Conservation (phyloP, 2,888 invertebrate species). For the Branchipolynoe longqiensis region DNA sequence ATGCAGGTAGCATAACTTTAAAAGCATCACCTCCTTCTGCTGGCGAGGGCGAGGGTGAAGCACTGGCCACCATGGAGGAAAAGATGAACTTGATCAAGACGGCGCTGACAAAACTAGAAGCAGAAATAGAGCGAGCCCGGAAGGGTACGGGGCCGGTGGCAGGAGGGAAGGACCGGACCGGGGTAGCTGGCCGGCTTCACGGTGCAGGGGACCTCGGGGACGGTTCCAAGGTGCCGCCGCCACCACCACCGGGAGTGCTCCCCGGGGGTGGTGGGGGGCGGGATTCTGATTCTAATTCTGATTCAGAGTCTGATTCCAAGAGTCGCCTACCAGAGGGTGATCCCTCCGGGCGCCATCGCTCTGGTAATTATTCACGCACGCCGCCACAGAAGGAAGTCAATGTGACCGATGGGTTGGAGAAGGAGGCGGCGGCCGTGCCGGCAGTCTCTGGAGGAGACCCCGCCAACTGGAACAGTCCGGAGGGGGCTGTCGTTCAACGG, state of each 20-base stretch:
- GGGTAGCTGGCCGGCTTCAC: background rate
- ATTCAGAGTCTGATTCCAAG: too few relatives aligned
- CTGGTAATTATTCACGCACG: too few relatives aligned
- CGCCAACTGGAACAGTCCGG: background rate
- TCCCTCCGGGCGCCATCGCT: too few relatives aligned
- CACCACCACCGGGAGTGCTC: too few relatives aligned
- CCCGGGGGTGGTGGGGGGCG: too few relatives aligned
- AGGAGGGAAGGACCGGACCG: background rate
- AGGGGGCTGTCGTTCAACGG: too few relatives aligned
- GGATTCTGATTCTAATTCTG: background rate
- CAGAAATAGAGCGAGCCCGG: background rate
- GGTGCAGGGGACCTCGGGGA: background rate
- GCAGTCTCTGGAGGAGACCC: background rate
- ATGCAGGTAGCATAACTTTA: background rate
- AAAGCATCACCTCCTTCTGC: background rate
- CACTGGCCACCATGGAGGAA: background rate
- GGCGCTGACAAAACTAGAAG: background rate
- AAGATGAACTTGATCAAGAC: background rate
- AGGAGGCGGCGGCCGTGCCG: background rate
- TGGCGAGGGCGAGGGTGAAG: background rate
- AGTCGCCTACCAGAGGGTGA: too few relatives aligned
- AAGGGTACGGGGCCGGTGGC: background rate
- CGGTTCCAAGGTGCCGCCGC: background rate
- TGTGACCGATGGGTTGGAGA: background rate
- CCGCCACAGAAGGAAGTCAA: background rate